Percentiles rank a stretch among this genome's conserved stretches.
Conservation (phyloP, 1,140 invertebrate genomes). For the Tyrophagus putrescentiae region DNA sequence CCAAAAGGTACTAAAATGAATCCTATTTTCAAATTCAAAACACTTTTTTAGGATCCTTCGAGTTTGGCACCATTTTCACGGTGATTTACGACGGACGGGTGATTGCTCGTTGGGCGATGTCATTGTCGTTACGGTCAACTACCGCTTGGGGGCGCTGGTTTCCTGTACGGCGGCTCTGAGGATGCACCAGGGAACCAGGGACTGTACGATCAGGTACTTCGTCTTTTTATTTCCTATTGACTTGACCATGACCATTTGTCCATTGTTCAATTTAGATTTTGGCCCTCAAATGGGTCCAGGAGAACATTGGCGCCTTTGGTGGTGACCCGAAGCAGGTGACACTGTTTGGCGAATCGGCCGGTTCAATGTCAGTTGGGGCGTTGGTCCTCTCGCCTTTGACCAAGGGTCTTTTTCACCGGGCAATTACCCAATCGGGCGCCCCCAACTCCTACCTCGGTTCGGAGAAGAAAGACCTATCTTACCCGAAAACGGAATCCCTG, state of each 20-base stretch:
- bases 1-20: too few relatives aligned
- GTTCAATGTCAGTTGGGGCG: slow-evolving; percentile 30
- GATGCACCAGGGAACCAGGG: slow-evolving; percentile 80
- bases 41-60: too few relatives aligned
- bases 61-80: slow-evolving; percentile 31
- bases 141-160: slow-evolving; percentile 50
- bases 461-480: background rate
- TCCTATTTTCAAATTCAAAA: too few relatives aligned
- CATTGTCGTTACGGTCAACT: slow-evolving; percentile 33
- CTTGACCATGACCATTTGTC: too few relatives aligned
- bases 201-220: slow-evolving; percentile 72
- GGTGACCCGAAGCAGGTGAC: slow-evolving; percentile 33
- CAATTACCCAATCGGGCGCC: slow-evolving; percentile 31
- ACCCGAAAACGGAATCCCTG: slow-evolving; percentile 28
- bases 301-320: slow-evolving; percentile 27
- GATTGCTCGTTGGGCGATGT: slow-evolving; percentile 61
- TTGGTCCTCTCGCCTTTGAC: slow-evolving; percentile 32
- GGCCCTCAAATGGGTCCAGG: slow-evolving; percentile 26
- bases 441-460: background rate
- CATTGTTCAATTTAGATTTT: too few relatives aligned
- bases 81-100: slow-evolving; percentile 48
- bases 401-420: slow-evolving; percentile 27
- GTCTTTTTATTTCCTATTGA: too few relatives aligned
- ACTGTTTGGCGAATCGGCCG: slow-evolving; percentile 39
- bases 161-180: slow-evolving; percentile 50